Conservation (phyloP, 2,113 vertebrate species). For the Oxyruncus cristatus region DNA sequence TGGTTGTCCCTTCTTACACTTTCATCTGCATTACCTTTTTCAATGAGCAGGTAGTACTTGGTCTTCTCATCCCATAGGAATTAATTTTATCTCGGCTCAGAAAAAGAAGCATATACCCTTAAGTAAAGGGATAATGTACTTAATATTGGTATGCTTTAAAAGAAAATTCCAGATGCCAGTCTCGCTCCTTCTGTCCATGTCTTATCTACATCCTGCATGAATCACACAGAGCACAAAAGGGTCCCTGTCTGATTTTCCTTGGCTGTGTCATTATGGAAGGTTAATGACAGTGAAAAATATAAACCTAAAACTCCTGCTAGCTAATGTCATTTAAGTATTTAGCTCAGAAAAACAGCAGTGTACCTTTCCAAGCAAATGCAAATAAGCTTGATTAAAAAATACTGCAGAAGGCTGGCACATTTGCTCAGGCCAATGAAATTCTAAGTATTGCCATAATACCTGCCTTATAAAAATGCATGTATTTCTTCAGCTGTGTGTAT, state of each 20-base stretch:
- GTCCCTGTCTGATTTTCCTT: not conserved
- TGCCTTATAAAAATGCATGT: slow-evolving; percentile 67
- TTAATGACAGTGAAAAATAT: not conserved
- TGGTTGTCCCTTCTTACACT: not conserved
- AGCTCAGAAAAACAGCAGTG: not conserved
- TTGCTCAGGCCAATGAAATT: slow-evolving; percentile 42
- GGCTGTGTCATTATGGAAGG: not conserved
- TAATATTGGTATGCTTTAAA: not conserved
- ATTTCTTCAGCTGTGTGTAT: slow-evolving; percentile 66
- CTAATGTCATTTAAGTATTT: not conserved
- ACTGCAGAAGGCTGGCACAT: not conserved
- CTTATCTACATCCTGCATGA: slow-evolving; percentile 8
- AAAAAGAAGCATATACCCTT: not conserved
- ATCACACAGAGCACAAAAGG: slow-evolving; percentile 18
- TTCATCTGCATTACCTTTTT: not conserved
- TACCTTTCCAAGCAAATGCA: slow-evolving; percentile 35
- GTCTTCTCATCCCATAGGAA: not conserved
- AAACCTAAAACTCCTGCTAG: not conserved
- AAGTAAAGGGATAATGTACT: not conserved
- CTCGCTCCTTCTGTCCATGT: not conserved
- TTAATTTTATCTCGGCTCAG: not conserved
- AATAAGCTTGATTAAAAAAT: slow-evolving; percentile 31
- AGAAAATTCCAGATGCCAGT: not conserved
- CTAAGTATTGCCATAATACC: slow-evolving; percentile 41
- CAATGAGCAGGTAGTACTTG: not conserved